Percentiles rank a stretch among this genome's conserved stretches.
phyloP scores from a whole-genome alignment of 2,113 vertebrate genomes.

The Tapirus terrestris region DNA sequence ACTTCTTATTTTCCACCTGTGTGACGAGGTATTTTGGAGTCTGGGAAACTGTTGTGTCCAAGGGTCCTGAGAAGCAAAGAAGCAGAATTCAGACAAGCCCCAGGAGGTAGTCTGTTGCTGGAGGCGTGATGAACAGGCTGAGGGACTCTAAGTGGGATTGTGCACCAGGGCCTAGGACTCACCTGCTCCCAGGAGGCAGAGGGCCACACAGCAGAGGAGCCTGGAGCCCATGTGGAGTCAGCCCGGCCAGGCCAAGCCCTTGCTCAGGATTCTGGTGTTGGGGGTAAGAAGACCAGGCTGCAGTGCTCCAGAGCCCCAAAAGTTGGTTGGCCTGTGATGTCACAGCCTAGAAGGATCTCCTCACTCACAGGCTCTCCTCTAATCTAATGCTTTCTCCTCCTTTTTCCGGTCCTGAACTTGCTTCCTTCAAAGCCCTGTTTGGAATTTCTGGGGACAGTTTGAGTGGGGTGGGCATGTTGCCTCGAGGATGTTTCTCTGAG shows the following conservation, averaged over 20 bases:
- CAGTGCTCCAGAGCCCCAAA: fast-evolving
- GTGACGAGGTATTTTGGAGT: not conserved
- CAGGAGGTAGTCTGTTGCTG: not conserved
- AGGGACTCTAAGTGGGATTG: not conserved
- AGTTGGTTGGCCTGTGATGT: not conserved
- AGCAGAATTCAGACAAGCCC: not conserved
- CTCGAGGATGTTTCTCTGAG: not conserved
- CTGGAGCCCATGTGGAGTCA: not conserved
- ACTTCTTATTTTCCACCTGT: not conserved
- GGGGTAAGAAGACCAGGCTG: not conserved
- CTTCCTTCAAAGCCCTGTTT: too few species aligned
- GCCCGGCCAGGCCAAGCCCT: fast-evolving
- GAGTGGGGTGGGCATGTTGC: not conserved
- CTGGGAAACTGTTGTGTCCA: conserved; percentile 31
- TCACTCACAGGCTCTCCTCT: not conserved
- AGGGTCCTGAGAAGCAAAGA: not conserved
- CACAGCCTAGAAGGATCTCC: not conserved
- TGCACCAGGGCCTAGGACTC: not conserved
- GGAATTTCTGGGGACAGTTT: not conserved
- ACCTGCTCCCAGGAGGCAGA: conserved; percentile 59
- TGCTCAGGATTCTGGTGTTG: not conserved
- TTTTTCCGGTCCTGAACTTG: fast-evolving
- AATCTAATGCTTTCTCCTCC: not conserved
- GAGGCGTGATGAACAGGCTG: fast-evolving
- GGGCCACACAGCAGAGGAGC: not conserved